Evolutionary conservation across 2,797 vertebrate genomes (phyloP), one percentile per base, ranked within the genome.

Genomic region (Geotrypetes seraphini): DNA sequence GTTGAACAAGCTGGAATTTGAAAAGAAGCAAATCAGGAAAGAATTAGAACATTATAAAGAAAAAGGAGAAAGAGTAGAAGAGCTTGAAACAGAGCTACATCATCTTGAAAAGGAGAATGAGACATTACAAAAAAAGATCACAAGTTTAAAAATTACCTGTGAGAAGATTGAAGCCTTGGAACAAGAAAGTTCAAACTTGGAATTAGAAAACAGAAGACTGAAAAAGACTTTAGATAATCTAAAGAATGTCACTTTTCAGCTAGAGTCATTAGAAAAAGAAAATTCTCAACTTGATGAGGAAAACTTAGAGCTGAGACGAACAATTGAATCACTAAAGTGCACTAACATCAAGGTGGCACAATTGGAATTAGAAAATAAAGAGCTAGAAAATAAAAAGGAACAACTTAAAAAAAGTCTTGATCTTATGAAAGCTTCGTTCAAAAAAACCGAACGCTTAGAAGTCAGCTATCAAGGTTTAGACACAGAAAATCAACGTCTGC

Each of bases 391-490:
- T 21, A 96, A 99, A 69, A 88, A 86, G 57, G 84, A 80, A 23
- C 95, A 96, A 25, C 60, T 97, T 36, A 88, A 88, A 50, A 91
- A 90, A 36, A 90, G 83, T 45, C 60, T 97, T 35, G 96, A 97
- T 22, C 84, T 99, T 31, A 89, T 96, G 59, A 96, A 87, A 71
- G 89, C 91, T 19, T 92, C 94, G 0, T 89, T 84, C 39, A 97
- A 94, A 66, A 99, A 99, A 63, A 92, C 81, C 0, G 96, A 99
- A 41, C 81, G 94, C 41, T 78, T 99, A 58, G 92, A 99, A 76
- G 90, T 94, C 43, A 97, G 93, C 63, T 92, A 90, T 68, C 93
- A 97, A 56, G 92, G 94, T 48, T 74, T 99, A 54, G 95, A 99
- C 64, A 92, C 86, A 0, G 95, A 99, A 78, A 97, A 97, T 76